Evolutionary conservation across 53 echinoderm and acorn worm genomes (phyloP).

Genomic region (Echinometra lucunter): DNA sequence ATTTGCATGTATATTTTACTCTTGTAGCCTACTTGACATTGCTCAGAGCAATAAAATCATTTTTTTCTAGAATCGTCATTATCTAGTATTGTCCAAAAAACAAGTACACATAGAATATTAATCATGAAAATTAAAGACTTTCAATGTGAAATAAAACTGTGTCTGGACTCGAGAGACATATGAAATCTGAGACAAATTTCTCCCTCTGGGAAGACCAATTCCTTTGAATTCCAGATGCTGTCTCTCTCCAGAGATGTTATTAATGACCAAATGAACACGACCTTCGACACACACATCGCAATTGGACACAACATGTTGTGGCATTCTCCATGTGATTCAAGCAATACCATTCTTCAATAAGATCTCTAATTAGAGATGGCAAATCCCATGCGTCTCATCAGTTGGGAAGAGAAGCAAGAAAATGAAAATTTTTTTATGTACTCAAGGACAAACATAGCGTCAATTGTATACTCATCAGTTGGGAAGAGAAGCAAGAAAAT

Average conservation of each 20-base stretch:
- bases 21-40: neutral
- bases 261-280: neutral
- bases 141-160: neutral
- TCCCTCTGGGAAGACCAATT: neutral
- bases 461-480: neutral
- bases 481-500: neutral
- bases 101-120: no score
- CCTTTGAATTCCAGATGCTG: neutral
- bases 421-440: neutral
- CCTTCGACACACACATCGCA: slow-evolving; percentile 10
- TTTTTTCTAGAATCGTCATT: neutral
- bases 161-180: neutral
- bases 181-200: neutral
- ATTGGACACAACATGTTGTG: neutral
- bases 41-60: neutral
- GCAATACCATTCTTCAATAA: neutral
- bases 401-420: neutral
- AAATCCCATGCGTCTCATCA: neutral
- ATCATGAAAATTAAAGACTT: no score
- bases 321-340: neutral
- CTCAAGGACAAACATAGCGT: no score
- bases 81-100: no score
- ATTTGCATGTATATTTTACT: no score
- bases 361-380: neutral
- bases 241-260: neutral